Conservation (phyloP, 2,888 invertebrate genomes). For the Zhuqinia jingwanae region DNA sequence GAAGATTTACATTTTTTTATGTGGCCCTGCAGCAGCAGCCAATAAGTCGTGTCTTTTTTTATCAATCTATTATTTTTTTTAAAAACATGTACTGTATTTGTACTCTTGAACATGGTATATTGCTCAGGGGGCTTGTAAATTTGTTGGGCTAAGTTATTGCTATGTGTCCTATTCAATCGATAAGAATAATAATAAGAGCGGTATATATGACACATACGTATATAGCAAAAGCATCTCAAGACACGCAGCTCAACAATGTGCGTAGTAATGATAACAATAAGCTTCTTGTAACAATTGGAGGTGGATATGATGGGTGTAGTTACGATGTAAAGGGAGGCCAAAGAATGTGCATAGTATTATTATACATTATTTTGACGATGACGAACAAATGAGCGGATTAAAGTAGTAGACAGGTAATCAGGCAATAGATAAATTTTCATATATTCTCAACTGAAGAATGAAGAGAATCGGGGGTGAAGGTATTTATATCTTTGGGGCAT, state of each 20-base stretch:
- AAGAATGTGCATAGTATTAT: no score
- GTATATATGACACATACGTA: not conserved
- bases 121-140: not conserved
- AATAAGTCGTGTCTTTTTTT: slow-evolving; percentile 31
- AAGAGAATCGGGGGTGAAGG: not conserved
- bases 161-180: slow-evolving; percentile 10
- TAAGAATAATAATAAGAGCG: slow-evolving; percentile 20
- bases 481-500: slow-evolving; percentile 40
- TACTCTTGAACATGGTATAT: slow-evolving; percentile 1
- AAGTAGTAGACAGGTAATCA: no score
- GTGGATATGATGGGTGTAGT: no score
- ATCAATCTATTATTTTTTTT: slow-evolving; percentile 7
- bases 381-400: not conserved
- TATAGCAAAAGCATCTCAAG: not conserved
- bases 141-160: not conserved
- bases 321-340: no score
- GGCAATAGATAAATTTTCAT: not conserved
- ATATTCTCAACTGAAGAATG: not conserved
- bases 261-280: not conserved
- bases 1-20: slow-evolving; percentile 42
- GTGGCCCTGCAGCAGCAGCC: slow-evolving; percentile 11
- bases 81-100: no score
- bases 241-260: slow-evolving; percentile 1
- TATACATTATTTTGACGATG: no score
- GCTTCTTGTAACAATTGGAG: no score